Percentiles rank a stretch among this genome's conserved stretches.
These are phyloP conservation scores for Altica lythri DNA, from an alignment of 2,888 invertebrate genomes.

Conservation along the genomic window DNA sequence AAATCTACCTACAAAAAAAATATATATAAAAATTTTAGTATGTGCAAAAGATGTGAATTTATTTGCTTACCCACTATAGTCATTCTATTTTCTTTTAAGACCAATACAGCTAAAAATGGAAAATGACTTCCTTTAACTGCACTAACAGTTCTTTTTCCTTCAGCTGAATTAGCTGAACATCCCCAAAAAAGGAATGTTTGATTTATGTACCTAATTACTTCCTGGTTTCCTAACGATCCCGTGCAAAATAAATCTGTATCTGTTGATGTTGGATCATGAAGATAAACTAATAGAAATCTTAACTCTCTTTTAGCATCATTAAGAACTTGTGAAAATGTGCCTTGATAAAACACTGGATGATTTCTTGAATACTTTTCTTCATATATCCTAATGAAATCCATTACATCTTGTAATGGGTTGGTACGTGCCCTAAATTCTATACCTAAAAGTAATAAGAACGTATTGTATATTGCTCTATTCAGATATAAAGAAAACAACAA, in stretches of 20 bases:
- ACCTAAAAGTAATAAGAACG: conserved; percentile 34
- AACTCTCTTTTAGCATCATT: conserved; percentile 95
- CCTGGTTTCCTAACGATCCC: conserved; percentile 70
- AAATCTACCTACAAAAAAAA: conserved; percentile 61
- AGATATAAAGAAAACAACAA: too few species aligned
- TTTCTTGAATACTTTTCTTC: conserved; percentile 75
- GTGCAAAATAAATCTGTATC: conserved; percentile 82
- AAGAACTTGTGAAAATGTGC: conserved; percentile 73
- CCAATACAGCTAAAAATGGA: conserved; percentile 89
- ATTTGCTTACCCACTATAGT: conserved; percentile 73
- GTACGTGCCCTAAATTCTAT: conserved; percentile 57
- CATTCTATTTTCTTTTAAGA: conserved; percentile 89
- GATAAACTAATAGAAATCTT: conserved; percentile 89
- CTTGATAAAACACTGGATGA: conserved; percentile 94
- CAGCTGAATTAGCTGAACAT: conserved; percentile 84
- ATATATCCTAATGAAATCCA: conserved; percentile 81
- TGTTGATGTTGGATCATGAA: conserved; percentile 85
- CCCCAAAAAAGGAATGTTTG: conserved; percentile 91
- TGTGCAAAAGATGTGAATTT: too few species aligned
- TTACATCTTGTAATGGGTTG: conserved; percentile 90
- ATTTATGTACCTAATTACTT: conserved; percentile 81
- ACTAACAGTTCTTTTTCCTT: conserved; percentile 91
- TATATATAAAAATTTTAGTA: neutral
- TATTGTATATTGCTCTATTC: too few species aligned
- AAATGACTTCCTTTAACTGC: conserved; percentile 70